phyloP scores from a whole-genome alignment of 2,797 vertebrate genomes.

The Alectoris magna region DNA sequence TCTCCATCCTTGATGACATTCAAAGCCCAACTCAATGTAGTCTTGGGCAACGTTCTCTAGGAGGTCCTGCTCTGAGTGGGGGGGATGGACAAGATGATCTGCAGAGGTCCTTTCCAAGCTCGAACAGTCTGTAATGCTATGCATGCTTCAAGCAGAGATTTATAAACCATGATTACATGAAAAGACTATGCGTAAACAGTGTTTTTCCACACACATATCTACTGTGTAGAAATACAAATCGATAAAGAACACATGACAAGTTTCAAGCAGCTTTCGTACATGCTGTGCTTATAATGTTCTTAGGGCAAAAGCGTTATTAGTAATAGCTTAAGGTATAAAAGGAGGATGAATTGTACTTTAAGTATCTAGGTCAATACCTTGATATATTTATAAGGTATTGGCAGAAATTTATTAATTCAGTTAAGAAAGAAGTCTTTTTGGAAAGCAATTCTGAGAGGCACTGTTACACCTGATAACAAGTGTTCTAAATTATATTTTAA shows the following conservation, averaged over 20 bases:
- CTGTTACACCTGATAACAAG: background rate
- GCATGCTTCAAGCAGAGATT: constrained; percentile 18
- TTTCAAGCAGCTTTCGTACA: background rate
- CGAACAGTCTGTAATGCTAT: background rate
- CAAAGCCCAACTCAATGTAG: background rate
- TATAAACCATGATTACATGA: background rate
- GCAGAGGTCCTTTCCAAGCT: background rate
- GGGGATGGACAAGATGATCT: background rate
- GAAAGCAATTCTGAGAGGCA: constrained; percentile 18
- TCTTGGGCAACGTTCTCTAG: fast-evolving
- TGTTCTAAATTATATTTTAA: background rate
- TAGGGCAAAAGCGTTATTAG: background rate
- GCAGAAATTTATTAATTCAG: background rate
- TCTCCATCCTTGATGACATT: background rate
- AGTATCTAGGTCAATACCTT: background rate
- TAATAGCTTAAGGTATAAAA: background rate
- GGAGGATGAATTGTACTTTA: background rate
- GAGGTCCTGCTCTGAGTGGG: fast-evolving
- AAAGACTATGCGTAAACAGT: background rate
- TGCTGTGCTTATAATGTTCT: background rate
- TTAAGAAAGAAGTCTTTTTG: background rate
- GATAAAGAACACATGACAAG: background rate
- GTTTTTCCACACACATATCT: background rate
- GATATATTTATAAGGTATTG: too few relatives aligned
- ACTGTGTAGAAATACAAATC: background rate